Percentiles rank a stretch among this genome's conserved stretches.
Evolutionary conservation across 2,113 vertebrate species (phyloP).

Genomic region (Lepus timidus): DNA sequence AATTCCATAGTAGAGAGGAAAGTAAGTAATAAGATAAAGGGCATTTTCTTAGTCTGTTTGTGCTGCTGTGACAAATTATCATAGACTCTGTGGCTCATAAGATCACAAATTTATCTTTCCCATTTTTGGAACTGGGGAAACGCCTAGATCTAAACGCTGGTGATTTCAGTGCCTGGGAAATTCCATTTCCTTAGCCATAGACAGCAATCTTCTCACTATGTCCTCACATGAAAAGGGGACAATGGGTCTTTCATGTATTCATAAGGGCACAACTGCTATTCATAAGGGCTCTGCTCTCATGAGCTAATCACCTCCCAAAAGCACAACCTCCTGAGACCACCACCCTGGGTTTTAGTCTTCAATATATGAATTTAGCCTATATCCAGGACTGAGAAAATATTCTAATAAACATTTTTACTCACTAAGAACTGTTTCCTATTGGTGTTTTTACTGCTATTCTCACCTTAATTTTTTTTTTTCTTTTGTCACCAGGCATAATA

Average conservation of each 20-base stretch:
- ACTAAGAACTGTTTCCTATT: constrained; percentile 29
- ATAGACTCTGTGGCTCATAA: background rate
- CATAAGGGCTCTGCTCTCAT: too few species aligned
- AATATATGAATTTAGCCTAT: background rate
- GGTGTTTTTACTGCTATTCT: constrained; percentile 53
- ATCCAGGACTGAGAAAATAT: background rate
- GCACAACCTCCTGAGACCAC: too few species aligned
- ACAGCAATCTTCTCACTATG: rapidly evolving
- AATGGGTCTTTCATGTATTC: background rate
- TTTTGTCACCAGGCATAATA: constrained; percentile 40
- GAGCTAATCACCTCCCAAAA: too few species aligned
- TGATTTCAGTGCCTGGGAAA: too few species aligned
- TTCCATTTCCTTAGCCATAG: background rate
- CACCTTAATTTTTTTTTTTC: constrained; percentile 7
- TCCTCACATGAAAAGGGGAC: background rate
- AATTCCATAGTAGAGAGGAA: background rate
- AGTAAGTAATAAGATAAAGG: background rate
- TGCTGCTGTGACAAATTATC: background rate
- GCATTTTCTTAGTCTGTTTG: background rate
- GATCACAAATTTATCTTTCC: background rate
- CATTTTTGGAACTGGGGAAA: background rate
- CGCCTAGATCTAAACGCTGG: background rate
- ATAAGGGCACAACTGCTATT: background rate
- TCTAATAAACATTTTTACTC: background rate
- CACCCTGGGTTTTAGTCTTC: background rate